phyloP scores from a whole-genome alignment of 2,888 invertebrate genomes.

The Callimorpha dominula region DNA sequence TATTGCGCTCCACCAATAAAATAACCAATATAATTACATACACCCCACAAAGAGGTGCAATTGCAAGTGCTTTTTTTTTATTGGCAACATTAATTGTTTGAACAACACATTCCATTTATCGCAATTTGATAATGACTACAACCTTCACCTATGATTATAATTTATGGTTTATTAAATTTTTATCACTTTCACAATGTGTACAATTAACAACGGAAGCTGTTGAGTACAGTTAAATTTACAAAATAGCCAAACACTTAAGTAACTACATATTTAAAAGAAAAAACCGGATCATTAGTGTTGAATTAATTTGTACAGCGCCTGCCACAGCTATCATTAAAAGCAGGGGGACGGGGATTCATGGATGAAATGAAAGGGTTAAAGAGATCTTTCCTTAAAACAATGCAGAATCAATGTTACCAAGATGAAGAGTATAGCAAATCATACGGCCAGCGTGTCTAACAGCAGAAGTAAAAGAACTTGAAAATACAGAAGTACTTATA shows the following conservation, averaged over 20 bases:
- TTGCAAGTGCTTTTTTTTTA: background rate
- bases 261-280: background rate
- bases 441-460: no score
- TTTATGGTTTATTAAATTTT: constrained; percentile 7
- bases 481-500: no score
- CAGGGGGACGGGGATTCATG: no score
- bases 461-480: no score
- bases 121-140: constrained; percentile 8
- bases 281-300: background rate
- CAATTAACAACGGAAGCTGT: background rate
- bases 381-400: no score
- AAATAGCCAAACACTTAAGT: background rate
- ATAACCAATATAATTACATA: background rate
- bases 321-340: no score
- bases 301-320: background rate
- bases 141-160: constrained; percentile 12
- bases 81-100: constrained; percentile 9
- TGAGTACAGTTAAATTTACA: background rate
- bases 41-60: background rate
- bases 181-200: constrained; percentile 6
- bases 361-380: no score
- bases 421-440: no score
- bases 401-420: no score
- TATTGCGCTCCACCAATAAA: constrained; percentile 6
- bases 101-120: background rate